Base-by-base conservation (phyloP, 1,140 invertebrate genomes). In the Halotydeus destructor region DNA sequence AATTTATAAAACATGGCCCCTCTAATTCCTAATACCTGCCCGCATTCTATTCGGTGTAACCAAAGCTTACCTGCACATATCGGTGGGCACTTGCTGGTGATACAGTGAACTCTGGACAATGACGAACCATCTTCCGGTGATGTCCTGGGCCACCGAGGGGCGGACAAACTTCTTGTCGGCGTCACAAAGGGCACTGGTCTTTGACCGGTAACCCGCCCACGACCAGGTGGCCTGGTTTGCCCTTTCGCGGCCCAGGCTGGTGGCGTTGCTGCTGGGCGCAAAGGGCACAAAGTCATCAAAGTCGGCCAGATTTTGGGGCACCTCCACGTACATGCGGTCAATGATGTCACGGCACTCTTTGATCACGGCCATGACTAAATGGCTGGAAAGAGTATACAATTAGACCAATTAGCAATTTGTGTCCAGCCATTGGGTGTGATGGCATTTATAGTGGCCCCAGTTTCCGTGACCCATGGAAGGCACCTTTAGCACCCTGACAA, bases 11-110 rank as follows among this genome's bases (percentile, higher is more conserved):
- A n/a, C 28, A 30, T 9, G 14, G 9, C n/a, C 9, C 28, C 9
- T 30, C 28, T n/a, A n/a, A n/a, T 9, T 30, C n/a, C n/a, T 30
- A 30, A 30, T 9, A 30, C n/a, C 9, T 9, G 9, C 9, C 9
- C n/a, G 14, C 9, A 30, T 9, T n/a, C 9, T n/a, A 30, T 9
- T 24, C 14, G 14, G 21, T n/a, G n/a, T n/a, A n/a, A n/a, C n/a
- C n/a, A n/a, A n/a, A n/a, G n/a, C 31, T 33, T 34, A 49, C 45
- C 43, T 50, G 44, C 53, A 54, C 28, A 54, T 49, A 40, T 54
- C 52, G 8, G 52, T 46, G 24, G 51, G 50, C 14, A 54, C 42
- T 28, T 53, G 47, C 38, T 54, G 53, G 18, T 31, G 45, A 6
- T 52, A 39, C 2, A 39, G 34, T 9, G 43, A 41, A 6, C 42